These are phyloP conservation scores for Musca domestica DNA, from an alignment of 1,140 invertebrate genomes.

Conservation along the genomic window DNA sequence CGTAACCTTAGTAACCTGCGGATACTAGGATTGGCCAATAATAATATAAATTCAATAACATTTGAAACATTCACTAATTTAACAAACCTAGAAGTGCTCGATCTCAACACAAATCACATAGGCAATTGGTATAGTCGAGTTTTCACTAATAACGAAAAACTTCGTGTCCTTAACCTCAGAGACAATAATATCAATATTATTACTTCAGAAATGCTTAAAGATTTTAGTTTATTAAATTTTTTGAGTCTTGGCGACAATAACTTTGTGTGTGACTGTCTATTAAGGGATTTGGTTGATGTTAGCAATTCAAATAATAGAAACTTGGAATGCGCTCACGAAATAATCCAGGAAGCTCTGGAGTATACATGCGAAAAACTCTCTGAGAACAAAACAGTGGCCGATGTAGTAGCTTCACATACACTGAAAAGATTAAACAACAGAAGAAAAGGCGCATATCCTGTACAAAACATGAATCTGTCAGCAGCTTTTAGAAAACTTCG, in stretches of 20 bases:
- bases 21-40: conserved; percentile 53
- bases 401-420: not conserved
- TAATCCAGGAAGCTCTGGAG: not conserved
- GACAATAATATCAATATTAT: conserved; percentile 60
- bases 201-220: conserved; percentile 55
- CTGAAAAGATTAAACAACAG: not conserved
- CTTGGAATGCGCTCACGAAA: not conserved
- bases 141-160: conserved; percentile 47
- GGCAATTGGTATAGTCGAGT: conserved; percentile 55
- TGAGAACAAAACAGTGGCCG: not conserved
- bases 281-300: conserved; percentile 55
- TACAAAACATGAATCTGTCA: no score
- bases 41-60: conserved; percentile 54
- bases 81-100: conserved; percentile 54
- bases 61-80: conserved; percentile 38
- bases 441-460: not conserved
- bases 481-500: not conserved
- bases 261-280: conserved; percentile 58
- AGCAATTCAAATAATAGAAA: conserved; percentile 44
- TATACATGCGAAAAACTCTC: not conserved
- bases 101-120: conserved; percentile 57
- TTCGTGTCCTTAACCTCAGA: conserved; percentile 54
- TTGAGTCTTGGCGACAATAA: conserved; percentile 57
- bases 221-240: conserved; percentile 46
- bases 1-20: conserved; percentile 50